These are phyloP conservation scores for Mylabris sibirica DNA, from an alignment of 2,888 invertebrate species.

Conservation along the genomic window DNA sequence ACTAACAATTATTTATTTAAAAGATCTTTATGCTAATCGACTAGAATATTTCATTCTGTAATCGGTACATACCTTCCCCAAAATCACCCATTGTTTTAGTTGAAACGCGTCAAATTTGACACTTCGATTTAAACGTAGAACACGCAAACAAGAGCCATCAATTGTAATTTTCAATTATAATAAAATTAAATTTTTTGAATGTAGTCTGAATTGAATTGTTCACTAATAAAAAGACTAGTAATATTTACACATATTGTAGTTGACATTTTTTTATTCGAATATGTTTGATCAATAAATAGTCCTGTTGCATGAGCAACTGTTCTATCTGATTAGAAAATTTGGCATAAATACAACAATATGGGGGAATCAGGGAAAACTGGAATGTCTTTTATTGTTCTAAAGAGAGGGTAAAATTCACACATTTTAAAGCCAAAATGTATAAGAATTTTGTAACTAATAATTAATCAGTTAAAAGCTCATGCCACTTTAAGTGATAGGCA, in stretches of 20 bases:
- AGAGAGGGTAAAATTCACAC: neutral
- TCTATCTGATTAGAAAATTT: neutral
- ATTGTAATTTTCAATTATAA: conserved; percentile 29
- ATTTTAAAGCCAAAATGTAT: too few relatives aligned
- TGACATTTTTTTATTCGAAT: conserved; percentile 50
- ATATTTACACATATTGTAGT: conserved; percentile 27
- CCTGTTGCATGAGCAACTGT: neutral
- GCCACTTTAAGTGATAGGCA: too few relatives aligned
- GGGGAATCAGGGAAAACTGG: neutral
- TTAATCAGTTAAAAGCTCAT: too few relatives aligned
- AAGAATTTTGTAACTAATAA: too few relatives aligned
- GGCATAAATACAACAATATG: neutral
- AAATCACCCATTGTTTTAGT: conserved; percentile 55
- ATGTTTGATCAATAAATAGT: conserved; percentile 52
- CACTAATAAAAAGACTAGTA: neutral
- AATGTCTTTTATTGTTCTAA: neutral
- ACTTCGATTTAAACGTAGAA: conserved; percentile 45
- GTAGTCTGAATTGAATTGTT: neutral
- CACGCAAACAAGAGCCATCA: conserved; percentile 46
- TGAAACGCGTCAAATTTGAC: conserved; percentile 43
- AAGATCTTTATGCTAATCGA: neutral
- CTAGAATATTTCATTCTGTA: neutral
- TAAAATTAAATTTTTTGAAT: neutral
- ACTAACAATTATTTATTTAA: neutral
- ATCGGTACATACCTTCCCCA: conserved; percentile 53